Evolutionary conservation across 2,797 vertebrate species (phyloP).

Genomic region (Labeo calbasu): DNA sequence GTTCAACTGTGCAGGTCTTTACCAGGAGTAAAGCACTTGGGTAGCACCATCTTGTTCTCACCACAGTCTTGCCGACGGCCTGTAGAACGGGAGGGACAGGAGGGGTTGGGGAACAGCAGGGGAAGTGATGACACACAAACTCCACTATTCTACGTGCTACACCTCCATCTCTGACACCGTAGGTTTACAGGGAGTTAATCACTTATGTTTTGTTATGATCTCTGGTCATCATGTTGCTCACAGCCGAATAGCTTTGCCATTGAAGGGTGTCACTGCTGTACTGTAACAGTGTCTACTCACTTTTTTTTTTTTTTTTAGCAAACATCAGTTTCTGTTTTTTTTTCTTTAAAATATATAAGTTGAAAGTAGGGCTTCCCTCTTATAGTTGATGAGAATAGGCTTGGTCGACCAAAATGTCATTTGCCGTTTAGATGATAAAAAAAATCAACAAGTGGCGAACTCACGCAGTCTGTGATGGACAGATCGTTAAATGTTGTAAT

Average conservation of each 20-base stretch:
- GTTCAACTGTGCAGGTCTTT: conserved; percentile 64
- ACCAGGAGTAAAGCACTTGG: conserved; percentile 81
- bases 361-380: not conserved
- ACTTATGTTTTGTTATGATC: not conserved
- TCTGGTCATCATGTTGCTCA: not conserved
- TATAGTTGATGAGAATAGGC: no score
- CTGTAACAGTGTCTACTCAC: not conserved
- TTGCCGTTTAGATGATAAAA: no score
- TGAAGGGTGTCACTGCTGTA: not conserved
- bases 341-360: not conserved
- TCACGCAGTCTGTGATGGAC: no score
- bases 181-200: not conserved
- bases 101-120: conserved; percentile 42
- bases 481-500: no score
- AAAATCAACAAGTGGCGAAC: no score
- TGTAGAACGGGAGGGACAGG: conserved; percentile 65
- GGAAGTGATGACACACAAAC: conserved; percentile 57
- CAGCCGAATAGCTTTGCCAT: not conserved
- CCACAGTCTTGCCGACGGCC: conserved; percentile 80
- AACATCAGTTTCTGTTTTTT: not conserved
- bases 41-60: conserved; percentile 80
- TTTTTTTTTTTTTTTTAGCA: not conserved
- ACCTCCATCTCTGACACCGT: not conserved
- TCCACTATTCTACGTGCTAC: conserved; percentile 13
- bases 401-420: no score